Evolutionary conservation across 92 coral and sea anemone genomes (phyloP).

Genomic region (Phenganax subtilis): DNA sequence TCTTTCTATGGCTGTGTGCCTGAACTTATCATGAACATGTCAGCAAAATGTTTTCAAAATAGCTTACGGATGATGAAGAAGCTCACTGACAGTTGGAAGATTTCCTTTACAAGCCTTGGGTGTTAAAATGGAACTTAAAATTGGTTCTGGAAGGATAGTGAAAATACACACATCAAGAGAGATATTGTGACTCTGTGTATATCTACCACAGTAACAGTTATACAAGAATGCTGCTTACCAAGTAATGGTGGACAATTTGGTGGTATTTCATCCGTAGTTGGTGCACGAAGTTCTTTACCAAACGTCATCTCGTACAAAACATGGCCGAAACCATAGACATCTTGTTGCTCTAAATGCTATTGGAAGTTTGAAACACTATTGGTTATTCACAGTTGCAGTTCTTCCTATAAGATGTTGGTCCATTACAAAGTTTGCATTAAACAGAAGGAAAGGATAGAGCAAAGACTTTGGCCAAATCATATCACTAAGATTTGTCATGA

Average conservation of each 20-base stretch:
- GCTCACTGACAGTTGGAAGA: conserved; percentile 74
- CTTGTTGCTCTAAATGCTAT: conserved; percentile 75
- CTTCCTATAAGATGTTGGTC: too few relatives aligned
- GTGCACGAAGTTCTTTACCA: conserved; percentile 68
- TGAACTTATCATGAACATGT: neutral
- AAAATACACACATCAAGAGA: neutral
- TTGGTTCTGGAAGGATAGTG: conserved; percentile 53
- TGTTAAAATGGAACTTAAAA: conserved; percentile 71
- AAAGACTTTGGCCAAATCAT: too few relatives aligned
- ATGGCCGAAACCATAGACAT: conserved; percentile 95
- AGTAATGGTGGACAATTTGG: conserved; percentile 75
- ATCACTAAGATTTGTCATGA: neutral
- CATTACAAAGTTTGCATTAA: too few relatives aligned
- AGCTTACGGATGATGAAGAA: conserved; percentile 77
- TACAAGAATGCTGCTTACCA: conserved; percentile 39
- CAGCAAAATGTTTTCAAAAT: conserved; percentile 1
- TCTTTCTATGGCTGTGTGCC: too few relatives aligned
- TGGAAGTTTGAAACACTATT: neutral
- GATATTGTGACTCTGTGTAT: neutral
- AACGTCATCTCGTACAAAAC: conserved; percentile 91
- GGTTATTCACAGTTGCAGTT: too few relatives aligned
- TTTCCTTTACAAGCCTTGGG: conserved; percentile 75
- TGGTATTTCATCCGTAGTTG: conserved; percentile 70
- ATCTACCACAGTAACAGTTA: neutral
- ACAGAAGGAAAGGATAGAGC: too few relatives aligned